Evolutionary conservation across 2,797 vertebrate genomes (phyloP), one percentile per base, ranked within the genome.

Genomic region (Oryzias dopingdopingensis): DNA sequence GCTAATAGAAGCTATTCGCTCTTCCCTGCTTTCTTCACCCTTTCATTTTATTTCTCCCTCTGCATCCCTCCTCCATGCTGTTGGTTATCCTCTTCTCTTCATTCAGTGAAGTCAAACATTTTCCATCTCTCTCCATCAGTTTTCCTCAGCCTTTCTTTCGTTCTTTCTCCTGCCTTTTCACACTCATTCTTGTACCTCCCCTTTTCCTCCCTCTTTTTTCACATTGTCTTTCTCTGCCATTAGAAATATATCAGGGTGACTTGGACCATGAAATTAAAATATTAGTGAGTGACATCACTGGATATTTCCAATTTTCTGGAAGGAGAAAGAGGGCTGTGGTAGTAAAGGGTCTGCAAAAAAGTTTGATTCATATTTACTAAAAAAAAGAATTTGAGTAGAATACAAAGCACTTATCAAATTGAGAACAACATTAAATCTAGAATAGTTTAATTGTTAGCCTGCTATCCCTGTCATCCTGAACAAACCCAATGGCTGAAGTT

Each of bases 191-290:
- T 45, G 44, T 23, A 40, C 47, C 13, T 48, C 50, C 46, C 42
- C 51, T 37, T 43, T 26, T 42, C 29, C 45, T 13, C 8, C 22
- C 17, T 40, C 20, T 56, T 56, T 45, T 40, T 55, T 65, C 42
- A 6, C 22, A 37, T 62, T n/a, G 37, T 54, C 56, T 62, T 52
- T 62, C 65, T 61, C 65, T 78, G 65, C 83, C 74, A 81, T 85
- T 86, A 80, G 80, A 86, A 86, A 87, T 83, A 88, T 90, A 89
- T 86, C 86, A 83, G 85, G 74, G 84, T 82, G 83, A 86, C 81
- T 72, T 90, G 86, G 86, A 91, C 81, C 91, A 92, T 92, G 91
- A 92, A 92, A 92, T 92, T 91, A 92, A 90, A 89, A 90, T 89
- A 91, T 91, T 86, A 88, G 81, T 80, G 76, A 88, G 79, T 87